Base-by-base conservation (phyloP, 2,888 invertebrate genomes). In the Acrobasis consociella region DNA sequence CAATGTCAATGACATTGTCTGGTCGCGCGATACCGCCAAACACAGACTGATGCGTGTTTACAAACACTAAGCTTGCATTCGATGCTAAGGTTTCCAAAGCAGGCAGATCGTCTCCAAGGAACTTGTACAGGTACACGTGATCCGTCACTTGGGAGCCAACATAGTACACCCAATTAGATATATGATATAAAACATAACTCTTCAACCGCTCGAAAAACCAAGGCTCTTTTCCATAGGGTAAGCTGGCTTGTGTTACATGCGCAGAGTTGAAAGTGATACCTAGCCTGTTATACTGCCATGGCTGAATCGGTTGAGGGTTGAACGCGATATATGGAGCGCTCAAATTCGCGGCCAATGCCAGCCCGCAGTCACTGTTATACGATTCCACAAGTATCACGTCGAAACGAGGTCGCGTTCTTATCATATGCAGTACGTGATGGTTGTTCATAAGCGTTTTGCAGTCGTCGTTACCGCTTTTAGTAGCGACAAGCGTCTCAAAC, bases 371-470 rank as follows among this genome's bases (percentile, higher is more conserved):
- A 46, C 94, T 94, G 74, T 96, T 96, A 82, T 96, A 96, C 62
- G 94, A 94, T 80, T 97, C 96, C 67, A 94, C 93, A 31, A 97
- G 75, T 49, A 97, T 93, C 9, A 96, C 85, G 79, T 97, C 96
- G 79, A 94, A 96, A 62, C 90, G 91, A 66, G 93, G 89, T 67
- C 80, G 86, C 76, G 78, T 93, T 65, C 69, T 85, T 78, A 80
- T 91, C 85, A 93, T 87, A n/a, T 94, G 93, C 52, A 90, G 76
- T 71, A 93, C 92, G 60, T 93, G 88, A 58, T 93, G 86, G 67
- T 94, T 81, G 55, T 87, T 86, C 74, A 95, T 86, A 63, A 93
- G 75, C 60, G 80, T 84, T 74, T 89, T 91, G 75, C 93, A 93
- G 70, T 91, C 91, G 55, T 92, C 91, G 76, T 92, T 91, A 37